phyloP scores from a whole-genome alignment of 2,113 vertebrate genomes.

The Phaetusa simplex region DNA sequence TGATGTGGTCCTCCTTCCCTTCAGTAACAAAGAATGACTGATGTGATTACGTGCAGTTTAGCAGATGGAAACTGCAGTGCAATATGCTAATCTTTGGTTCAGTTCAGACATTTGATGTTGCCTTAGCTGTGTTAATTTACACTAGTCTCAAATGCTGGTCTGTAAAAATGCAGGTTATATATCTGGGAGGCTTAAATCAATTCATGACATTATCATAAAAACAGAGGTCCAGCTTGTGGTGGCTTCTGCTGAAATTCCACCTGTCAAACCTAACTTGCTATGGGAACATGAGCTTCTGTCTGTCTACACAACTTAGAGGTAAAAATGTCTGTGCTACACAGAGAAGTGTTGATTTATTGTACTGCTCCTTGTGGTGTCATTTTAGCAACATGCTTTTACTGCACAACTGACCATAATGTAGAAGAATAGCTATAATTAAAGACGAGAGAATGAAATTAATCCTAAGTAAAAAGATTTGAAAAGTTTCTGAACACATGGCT shows the following conservation, averaged over 20 bases:
- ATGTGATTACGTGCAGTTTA: not conserved
- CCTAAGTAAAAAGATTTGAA: not conserved
- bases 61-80: not conserved
- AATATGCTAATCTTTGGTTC: not conserved
- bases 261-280: not conserved
- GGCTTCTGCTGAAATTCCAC: not conserved
- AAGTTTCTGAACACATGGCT: not conserved
- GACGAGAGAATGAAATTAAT: not conserved
- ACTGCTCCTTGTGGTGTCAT: not conserved
- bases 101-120: not conserved
- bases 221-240: not conserved
- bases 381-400: not conserved
- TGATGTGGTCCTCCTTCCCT: not conserved
- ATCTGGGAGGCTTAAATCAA: not conserved
- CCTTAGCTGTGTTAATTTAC: not conserved
- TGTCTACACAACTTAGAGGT: not conserved
- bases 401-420: not conserved
- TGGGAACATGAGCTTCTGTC: not conserved
- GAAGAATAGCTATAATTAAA: not conserved
- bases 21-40: not conserved
- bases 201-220: not conserved
- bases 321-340: not conserved
- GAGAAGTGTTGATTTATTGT: not conserved
- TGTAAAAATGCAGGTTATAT: not conserved
- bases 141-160: not conserved